Evolutionary conservation across 2,888 invertebrate species (phyloP).

Genomic region (Drosophila fulvimacula): DNA sequence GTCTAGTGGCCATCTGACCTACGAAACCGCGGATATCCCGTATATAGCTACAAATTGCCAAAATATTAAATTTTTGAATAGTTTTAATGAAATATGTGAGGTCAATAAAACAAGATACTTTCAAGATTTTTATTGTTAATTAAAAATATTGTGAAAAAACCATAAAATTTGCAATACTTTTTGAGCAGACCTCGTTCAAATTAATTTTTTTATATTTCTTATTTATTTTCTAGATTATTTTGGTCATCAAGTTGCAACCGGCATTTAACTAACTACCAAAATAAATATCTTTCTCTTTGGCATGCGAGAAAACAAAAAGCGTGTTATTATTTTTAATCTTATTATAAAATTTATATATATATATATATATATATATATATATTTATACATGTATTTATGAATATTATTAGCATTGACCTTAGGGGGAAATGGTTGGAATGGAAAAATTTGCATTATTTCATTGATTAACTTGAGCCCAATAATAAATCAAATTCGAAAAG

Average conservation of each 20-base stretch:
- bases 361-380: background rate
- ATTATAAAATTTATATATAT: background rate
- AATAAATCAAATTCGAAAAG: constrained; percentile 1
- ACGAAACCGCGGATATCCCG: constrained; percentile 1
- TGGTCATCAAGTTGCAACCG: background rate
- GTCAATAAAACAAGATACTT: background rate
- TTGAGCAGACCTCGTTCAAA: background rate
- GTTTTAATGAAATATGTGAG: background rate
- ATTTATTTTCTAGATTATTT: background rate
- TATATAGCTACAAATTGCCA: constrained; percentile 4
- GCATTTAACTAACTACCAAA: background rate
- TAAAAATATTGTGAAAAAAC: background rate
- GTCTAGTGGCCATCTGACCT: constrained; percentile 5
- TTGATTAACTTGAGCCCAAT: background rate
- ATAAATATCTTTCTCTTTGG: background rate
- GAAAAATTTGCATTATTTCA: background rate
- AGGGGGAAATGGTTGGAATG: constrained; percentile 1
- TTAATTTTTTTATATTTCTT: background rate
- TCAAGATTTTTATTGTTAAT: background rate
- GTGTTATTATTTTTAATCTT: background rate
- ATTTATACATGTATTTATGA: background rate
- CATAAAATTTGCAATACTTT: background rate
- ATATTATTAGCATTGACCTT: background rate
- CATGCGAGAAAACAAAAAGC: background rate
- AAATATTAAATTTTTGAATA: background rate